phyloP scores from a whole-genome alignment of 2,797 vertebrate genomes.

The Cephalopachus bancanus region DNA sequence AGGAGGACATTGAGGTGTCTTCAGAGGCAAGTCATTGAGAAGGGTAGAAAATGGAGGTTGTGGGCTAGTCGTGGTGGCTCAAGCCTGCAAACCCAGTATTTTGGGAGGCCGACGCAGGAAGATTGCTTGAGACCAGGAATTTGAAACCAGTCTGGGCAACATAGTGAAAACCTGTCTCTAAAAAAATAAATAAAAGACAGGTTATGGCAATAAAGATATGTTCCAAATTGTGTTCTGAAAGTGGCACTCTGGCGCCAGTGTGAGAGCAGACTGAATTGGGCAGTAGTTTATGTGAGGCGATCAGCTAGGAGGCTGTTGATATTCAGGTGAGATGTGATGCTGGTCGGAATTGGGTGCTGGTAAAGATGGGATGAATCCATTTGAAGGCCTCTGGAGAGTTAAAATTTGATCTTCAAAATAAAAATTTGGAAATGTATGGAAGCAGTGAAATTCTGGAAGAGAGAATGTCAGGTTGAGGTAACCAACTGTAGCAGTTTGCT shows the following conservation, averaged over 20 bases:
- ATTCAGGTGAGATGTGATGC: not conserved
- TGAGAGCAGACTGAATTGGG: not conserved
- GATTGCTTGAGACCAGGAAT: too few species aligned
- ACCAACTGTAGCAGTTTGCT: not conserved
- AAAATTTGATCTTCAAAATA: conserved; percentile 21
- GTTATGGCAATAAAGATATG: not conserved
- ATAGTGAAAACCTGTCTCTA: too few species aligned
- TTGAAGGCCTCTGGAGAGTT: not conserved
- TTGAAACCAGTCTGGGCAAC: too few species aligned
- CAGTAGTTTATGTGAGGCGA: not conserved
- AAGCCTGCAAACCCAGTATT: too few species aligned
- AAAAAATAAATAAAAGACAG: too few species aligned
- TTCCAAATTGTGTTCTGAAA: not conserved
- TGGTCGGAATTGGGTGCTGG: not conserved
- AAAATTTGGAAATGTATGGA: conserved; percentile 22
- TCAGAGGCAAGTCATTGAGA: not conserved
- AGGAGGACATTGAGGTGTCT: not conserved
- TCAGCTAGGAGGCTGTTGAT: not conserved
- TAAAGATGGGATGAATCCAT: not conserved
- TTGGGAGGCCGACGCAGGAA: too few species aligned
- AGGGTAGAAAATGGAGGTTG: not conserved
- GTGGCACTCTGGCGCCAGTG: not conserved
- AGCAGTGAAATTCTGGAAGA: not conserved
- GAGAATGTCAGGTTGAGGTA: not conserved
- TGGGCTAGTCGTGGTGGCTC: too few species aligned